A percentile compares a stretch with the other conserved stretches of the same genome.
phyloP scores from a whole-genome alignment of 1,140 invertebrate genomes.

The Drosophila kanapiae region DNA sequence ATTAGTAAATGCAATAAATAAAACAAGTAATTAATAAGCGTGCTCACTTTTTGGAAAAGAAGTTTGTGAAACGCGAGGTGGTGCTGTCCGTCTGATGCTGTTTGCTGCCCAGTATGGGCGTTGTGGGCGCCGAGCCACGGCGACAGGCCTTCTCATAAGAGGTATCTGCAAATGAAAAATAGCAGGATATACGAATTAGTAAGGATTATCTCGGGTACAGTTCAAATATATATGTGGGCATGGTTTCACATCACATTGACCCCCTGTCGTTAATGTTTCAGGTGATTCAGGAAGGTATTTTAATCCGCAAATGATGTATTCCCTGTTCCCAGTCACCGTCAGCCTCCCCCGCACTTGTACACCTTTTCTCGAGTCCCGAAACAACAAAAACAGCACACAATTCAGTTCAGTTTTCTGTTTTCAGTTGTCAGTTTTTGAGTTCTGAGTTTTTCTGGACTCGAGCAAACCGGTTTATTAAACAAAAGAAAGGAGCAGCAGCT shows the following conservation, averaged over 20 bases:
- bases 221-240: background rate
- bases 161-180: slow-evolving; percentile 90
- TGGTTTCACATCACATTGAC: slow-evolving; percentile 7
- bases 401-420: slow-evolving; percentile 17
- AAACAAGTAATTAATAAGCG: background rate
- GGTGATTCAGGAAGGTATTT: slow-evolving; percentile 25
- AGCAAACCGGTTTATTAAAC: slow-evolving; percentile 39
- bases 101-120: slow-evolving; percentile 90
- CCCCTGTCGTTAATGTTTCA: background rate
- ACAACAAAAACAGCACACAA: slow-evolving; percentile 4
- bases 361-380: slow-evolving; percentile 10
- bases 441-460: slow-evolving; percentile 13
- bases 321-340: background rate
- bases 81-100: slow-evolving; percentile 80
- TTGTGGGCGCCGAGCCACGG: slow-evolving; percentile 93
- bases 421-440: slow-evolving; percentile 12
- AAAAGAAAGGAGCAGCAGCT: slow-evolving; percentile 31
- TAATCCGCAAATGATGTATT: slow-evolving; percentile 38
- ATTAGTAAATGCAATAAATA: background rate
- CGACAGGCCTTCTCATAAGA: slow-evolving; percentile 96
- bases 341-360: background rate
- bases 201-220: slow-evolving; percentile 47
- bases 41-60: slow-evolving; percentile 93
- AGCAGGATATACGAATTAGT: slow-evolving; percentile 33
- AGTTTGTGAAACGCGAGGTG: slow-evolving; percentile 91